phyloP scores from a whole-genome alignment of 1,140 invertebrate genomes.

The Calliopsis andreniformis region DNA sequence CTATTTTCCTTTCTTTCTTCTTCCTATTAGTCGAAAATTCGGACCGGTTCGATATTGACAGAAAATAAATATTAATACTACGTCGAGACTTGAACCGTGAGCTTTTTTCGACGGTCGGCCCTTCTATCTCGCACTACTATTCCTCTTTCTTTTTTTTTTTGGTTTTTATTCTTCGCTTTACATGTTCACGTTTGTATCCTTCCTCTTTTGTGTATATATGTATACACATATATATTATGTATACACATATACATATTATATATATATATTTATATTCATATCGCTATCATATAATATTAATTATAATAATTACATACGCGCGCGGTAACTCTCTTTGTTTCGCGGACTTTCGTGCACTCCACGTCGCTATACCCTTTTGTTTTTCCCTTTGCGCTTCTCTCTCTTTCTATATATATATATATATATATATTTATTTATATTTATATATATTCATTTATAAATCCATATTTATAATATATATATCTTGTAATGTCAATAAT shows the following conservation, averaged over 20 bases:
- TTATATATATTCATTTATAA: slow-evolving; percentile 65
- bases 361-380: slow-evolving; percentile 56
- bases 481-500: slow-evolving; percentile 61
- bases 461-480: slow-evolving; percentile 72
- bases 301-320: slow-evolving; percentile 64
- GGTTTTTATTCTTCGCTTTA: slow-evolving; percentile 24
- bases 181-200: slow-evolving; percentile 38
- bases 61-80: slow-evolving; percentile 68
- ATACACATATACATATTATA: slow-evolving; percentile 49
- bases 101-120: slow-evolving; percentile 47
- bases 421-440: slow-evolving; percentile 4
- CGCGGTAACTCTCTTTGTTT: slow-evolving; percentile 50
- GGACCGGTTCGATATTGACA: slow-evolving; percentile 30
- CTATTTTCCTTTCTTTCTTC: not conserved
- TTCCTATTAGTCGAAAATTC: not conserved
- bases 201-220: slow-evolving; percentile 48
- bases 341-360: slow-evolving; percentile 61
- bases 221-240: slow-evolving; percentile 21
- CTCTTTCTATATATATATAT: slow-evolving; percentile 13
- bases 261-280: slow-evolving; percentile 65
- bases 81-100: slow-evolving; percentile 59
- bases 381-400: slow-evolving; percentile 24
- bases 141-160: slow-evolving; percentile 13
- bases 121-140: slow-evolving; percentile 36
- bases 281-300: slow-evolving; percentile 54